Conservation (phyloP, 2,797 vertebrate species). For the Thaleichthys pacificus region DNA sequence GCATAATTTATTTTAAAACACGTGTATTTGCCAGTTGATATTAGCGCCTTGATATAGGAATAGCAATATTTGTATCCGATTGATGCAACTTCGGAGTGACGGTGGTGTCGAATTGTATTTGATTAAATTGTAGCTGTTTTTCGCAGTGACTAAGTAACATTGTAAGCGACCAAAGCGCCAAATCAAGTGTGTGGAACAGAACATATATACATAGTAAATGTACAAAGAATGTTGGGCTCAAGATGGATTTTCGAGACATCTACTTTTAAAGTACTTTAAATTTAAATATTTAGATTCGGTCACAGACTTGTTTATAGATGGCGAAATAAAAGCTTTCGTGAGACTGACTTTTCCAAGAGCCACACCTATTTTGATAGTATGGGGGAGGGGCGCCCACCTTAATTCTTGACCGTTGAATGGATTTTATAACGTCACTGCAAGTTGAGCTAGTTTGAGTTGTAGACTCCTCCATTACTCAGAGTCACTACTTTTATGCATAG, state of each 20-base stretch:
- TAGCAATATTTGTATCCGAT: background rate
- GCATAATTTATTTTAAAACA: background rate
- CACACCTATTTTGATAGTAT: slow-evolving; percentile 46
- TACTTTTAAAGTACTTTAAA: no score
- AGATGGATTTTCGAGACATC: background rate
- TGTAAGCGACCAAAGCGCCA: no score
- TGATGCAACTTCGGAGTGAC: background rate
- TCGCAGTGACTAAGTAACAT: no score
- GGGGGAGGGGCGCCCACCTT: slow-evolving; percentile 43
- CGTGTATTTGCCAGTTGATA: background rate
- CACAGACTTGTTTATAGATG: background rate
- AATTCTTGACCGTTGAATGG: slow-evolving; percentile 11
- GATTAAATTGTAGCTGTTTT: background rate
- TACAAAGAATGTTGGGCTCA: no score
- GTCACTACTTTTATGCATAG: background rate
- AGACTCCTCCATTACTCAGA: background rate
- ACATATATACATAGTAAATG: no score
- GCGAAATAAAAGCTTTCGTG: background rate
- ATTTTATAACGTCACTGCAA: slow-evolving; percentile 18
- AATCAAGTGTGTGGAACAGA: no score
- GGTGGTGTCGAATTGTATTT: no score
- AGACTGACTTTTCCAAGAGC: slow-evolving; percentile 42
- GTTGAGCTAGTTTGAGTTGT: background rate
- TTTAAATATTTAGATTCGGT: background rate
- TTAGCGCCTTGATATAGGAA: background rate